These are phyloP conservation scores for Barbus barbus DNA, from an alignment of 2,113 vertebrate species.

Conservation along the genomic window DNA sequence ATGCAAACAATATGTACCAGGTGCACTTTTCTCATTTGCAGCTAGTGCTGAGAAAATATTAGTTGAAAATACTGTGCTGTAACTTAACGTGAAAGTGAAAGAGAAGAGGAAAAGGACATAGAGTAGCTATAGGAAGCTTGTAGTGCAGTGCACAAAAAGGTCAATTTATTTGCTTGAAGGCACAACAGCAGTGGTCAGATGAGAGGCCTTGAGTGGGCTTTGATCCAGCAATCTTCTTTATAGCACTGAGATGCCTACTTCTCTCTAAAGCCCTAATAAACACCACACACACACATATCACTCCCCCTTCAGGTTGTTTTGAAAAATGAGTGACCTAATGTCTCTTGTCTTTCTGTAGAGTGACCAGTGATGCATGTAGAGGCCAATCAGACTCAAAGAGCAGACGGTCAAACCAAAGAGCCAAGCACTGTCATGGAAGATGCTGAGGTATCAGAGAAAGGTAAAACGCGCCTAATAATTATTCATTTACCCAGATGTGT, in stretches of 20 bases:
- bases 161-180: constrained; percentile 35
- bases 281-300: not conserved
- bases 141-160: not conserved
- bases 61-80: not conserved
- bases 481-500: not conserved
- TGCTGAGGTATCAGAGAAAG: constrained; percentile 18
- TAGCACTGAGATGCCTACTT: not conserved
- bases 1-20: constrained; percentile 21
- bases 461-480: not conserved
- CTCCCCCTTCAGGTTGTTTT: constrained; percentile 25
- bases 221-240: constrained; percentile 36
- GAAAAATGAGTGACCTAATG: not conserved
- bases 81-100: not conserved
- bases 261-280: not conserved
- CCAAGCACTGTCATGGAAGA: not conserved
- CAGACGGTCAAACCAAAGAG: constrained; percentile 2
- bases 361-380: constrained; percentile 31
- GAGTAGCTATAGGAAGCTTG: not conserved
- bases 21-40: not conserved
- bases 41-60: not conserved
- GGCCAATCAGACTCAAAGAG: constrained; percentile 9
- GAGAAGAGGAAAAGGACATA: constrained; percentile 2
- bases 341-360: constrained; percentile 26
- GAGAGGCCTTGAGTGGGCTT: constrained; percentile 24
- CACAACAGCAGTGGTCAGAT: not conserved